Evolutionary conservation across 1,140 invertebrate species (phyloP), one percentile per base, ranked within the genome.

Genomic region (Drosophila ananassae): DNA sequence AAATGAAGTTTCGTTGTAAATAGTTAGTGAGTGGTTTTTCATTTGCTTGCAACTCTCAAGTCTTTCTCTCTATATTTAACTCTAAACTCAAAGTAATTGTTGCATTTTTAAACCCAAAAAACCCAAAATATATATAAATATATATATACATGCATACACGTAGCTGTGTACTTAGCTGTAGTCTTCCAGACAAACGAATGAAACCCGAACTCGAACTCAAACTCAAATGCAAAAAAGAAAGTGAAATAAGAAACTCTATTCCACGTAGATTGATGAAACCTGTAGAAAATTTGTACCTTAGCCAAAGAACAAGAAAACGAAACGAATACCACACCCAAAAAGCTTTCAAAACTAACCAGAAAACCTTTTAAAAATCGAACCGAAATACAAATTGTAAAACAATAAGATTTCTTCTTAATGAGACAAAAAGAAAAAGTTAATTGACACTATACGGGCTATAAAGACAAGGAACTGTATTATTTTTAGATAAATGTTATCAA

Each of bases 201-300:
- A 32, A 61, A 22, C n/a, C 41, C 55, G 30, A 58, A 22, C 50
- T 22, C 37, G 21, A 73, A 7, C 34, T 37, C 34, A 37, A 37
- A 53, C 12, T n/a, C 6, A 62, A 28, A 61, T 39, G 39, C 41
- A 47, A 54, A 63, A 30, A 61, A 48, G 48, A 53, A 52, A 58
- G 46, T 53, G 63, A 22, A 47, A 52, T 7, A 17, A 60, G n/a
- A 37, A 50, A 68, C 44, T 57, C 52, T 69, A 66, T 69, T 71
- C 32, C 51, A 73, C 59, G 67, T 61, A 66, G 83, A 83, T 61
- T 61, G 59, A 17, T 17, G 17, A 17, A 72, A 85, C 79, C 82
- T 81, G 82, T 85, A 85, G 82, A 55, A 81, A 85, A 85, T 87
- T 77, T 85, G 82, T 85, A 85, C 81, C 81, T 85, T 85, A 85